Evolutionary conservation across 1,140 invertebrate genomes (phyloP), one percentile per base, ranked within the genome.

Genomic region (Dendroctonus valens): DNA sequence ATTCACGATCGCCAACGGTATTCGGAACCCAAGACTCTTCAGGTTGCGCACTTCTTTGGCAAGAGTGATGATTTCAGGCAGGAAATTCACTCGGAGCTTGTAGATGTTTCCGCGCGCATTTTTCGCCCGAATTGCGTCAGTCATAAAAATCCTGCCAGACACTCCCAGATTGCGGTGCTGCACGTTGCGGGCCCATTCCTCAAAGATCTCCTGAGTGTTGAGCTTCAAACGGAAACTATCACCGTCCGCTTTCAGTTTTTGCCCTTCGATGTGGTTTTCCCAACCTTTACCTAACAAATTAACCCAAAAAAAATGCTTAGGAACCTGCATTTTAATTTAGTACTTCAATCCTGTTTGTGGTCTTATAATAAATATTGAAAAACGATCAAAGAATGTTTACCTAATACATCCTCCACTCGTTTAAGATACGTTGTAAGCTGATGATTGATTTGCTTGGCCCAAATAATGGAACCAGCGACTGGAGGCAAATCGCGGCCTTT

Each of bases 201-300:
- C 96, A 79, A 99, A 99, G 50, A 99, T 93, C 75, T 96, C 93
- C 77, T 94, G 90, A 5, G 97, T 98, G 72, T 97, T 96, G 3
- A 98, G 81, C 80, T 99, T 99, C 42, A 92, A 80, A 38, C 95
- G 88, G 79, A 99, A 99, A 79, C 94, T 98, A 73, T 99, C 97
- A 8, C 96, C 96, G 79, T 99, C 96, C 7, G 89, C 91, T 82
- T 99, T 99, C 48, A 99, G 81, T 78, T 98, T 97, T 77, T 98
- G 95, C 53, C 98, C 97, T 80, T 99, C 98, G 38, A 99, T 96
- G 78, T 99, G 96, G 75, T 95, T 97, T 79, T 98, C 96, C 98
- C 98, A 99, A 41, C 95, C 96, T 81, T 97, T 97, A 9, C 95
- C 89, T 89, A 52, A 52, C 74, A 73, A 49, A 46, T n/a, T 39